phyloP scores from a whole-genome alignment of 1,140 invertebrate species.

The Drosophila bocqueti region DNA sequence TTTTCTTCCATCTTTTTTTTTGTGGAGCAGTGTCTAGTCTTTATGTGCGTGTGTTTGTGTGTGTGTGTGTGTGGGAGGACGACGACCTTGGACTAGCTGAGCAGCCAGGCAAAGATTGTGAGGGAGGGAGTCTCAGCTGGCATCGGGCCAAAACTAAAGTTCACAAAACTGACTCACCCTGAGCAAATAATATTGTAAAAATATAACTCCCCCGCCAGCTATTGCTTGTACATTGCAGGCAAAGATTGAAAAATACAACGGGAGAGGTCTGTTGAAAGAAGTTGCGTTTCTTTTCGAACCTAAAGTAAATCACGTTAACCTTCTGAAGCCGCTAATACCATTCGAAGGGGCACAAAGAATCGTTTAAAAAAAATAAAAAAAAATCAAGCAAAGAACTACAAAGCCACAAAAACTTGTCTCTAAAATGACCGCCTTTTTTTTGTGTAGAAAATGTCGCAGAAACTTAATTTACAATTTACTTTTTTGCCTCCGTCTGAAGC shows the following conservation, averaged over 20 bases:
- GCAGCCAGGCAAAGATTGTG: neutral
- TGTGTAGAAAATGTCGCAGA: slow-evolving; percentile 46
- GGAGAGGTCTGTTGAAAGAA: no score
- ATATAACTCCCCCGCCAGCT: neutral
- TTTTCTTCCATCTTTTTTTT: slow-evolving; percentile 9
- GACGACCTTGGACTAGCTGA: slow-evolving; percentile 67
- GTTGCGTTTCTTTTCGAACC: neutral
- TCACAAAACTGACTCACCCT: slow-evolving; percentile 41
- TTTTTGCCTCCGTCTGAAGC: slow-evolving; percentile 42
- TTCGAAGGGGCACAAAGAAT: slow-evolving; percentile 26
- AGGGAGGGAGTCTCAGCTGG: slow-evolving; percentile 19
- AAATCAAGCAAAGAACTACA: slow-evolving; percentile 25
- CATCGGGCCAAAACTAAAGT: slow-evolving; percentile 42
- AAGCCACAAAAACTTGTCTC: slow-evolving; percentile 37
- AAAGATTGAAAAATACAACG: neutral
- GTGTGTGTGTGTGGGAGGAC: slow-evolving; percentile 60
- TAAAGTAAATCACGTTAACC: slow-evolving; percentile 38
- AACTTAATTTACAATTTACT: slow-evolving; percentile 54
- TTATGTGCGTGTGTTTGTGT: slow-evolving; percentile 26
- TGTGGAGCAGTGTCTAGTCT: neutral
- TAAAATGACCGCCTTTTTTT: slow-evolving; percentile 20
- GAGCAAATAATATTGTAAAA: slow-evolving; percentile 8
- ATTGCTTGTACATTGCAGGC: neutral
- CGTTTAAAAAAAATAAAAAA: slow-evolving; percentile 16
- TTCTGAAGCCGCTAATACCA: slow-evolving; percentile 26